phyloP scores from a whole-genome alignment of 2,888 invertebrate genomes.

The Punctoribates punctum region DNA sequence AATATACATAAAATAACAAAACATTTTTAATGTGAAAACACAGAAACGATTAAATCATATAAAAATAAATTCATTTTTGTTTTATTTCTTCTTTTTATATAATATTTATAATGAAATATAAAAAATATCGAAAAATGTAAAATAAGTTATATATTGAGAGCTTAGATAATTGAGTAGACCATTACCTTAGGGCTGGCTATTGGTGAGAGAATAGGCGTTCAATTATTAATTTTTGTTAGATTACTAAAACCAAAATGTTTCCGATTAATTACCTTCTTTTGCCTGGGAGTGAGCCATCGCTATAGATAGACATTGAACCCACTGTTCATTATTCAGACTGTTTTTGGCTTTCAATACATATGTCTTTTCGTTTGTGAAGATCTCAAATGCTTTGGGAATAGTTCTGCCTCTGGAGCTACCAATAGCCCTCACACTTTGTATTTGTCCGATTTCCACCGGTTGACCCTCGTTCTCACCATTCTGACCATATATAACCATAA shows the following conservation, averaged over 20 bases:
- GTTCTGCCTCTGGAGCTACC: slow-evolving; percentile 72
- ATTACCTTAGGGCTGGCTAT: slow-evolving; percentile 21
- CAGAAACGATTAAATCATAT: too few relatives aligned
- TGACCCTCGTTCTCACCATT: slow-evolving; percentile 64
- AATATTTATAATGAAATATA: too few relatives aligned
- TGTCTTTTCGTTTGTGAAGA: slow-evolving; percentile 84
- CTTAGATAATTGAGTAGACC: slow-evolving; percentile 26
- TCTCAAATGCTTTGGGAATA: slow-evolving; percentile 93
- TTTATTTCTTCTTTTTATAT: not conserved
- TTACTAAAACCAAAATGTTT: not conserved
- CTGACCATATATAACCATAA: slow-evolving; percentile 55
- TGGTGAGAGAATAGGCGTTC: not conserved
- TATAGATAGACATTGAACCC: slow-evolving; percentile 90
- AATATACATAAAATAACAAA: not conserved
- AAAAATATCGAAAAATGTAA: too few relatives aligned
- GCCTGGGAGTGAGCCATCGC: slow-evolving; percentile 83
- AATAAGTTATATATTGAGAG: not conserved
- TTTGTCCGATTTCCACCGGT: slow-evolving; percentile 82
- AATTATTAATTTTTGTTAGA: not conserved
- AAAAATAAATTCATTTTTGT: not conserved
- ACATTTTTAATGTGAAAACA: too few relatives aligned
- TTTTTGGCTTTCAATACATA: slow-evolving; percentile 90
- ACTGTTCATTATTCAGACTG: slow-evolving; percentile 89
- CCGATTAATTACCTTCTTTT: slow-evolving; percentile 43
- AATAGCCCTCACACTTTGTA: slow-evolving; percentile 89